Evolutionary conservation across 2,888 invertebrate genomes (phyloP).

Genomic region (Noctua fimbriata): DNA sequence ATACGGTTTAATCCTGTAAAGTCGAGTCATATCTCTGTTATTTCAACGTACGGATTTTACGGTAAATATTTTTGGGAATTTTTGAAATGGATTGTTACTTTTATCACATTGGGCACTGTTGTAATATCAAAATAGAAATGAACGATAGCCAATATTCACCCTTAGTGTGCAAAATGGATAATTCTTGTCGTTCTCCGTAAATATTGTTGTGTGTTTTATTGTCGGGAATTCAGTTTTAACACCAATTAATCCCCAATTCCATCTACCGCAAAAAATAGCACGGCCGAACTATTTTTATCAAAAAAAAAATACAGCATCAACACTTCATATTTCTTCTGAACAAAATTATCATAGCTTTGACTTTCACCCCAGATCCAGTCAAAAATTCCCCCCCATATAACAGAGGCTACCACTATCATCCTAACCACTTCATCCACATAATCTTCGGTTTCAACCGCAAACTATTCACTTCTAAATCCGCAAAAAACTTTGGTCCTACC

Average conservation of each 20-base stretch:
- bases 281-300: not conserved
- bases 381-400: not conserved
- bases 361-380: not conserved
- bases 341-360: not conserved
- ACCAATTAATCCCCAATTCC: not conserved
- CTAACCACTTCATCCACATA: slow-evolving; percentile 10
- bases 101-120: not conserved
- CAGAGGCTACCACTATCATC: slow-evolving; percentile 2
- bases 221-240: not conserved
- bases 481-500: slow-evolving; percentile 28
- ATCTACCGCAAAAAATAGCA: not conserved
- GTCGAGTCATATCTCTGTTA: not conserved
- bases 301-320: not conserved
- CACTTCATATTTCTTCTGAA: not conserved
- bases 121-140: not conserved
- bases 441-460: slow-evolving; percentile 28
- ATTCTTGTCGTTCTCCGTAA: not conserved
- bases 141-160: not conserved
- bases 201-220: not conserved
- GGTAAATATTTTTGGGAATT: not conserved
- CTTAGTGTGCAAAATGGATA: not conserved
- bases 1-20: not conserved
- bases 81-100: not conserved
- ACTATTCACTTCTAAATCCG: slow-evolving; percentile 48
- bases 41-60: not conserved